These are phyloP conservation scores for Martes flavigula DNA, from an alignment of 2,797 vertebrate species.

Conservation along the genomic window DNA sequence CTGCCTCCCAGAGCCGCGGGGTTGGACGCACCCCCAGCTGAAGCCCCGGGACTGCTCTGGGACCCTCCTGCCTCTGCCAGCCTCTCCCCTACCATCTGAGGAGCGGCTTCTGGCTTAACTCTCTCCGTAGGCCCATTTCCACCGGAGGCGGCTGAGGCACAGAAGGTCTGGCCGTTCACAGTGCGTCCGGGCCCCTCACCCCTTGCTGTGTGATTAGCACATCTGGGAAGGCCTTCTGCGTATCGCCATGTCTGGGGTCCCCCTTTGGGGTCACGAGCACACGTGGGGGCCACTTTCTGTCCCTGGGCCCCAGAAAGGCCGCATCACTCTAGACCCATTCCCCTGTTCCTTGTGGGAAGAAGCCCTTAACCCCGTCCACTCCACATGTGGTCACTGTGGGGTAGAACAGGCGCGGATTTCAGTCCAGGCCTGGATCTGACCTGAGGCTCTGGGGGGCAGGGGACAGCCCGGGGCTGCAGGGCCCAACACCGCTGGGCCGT, in stretches of 20 bases:
- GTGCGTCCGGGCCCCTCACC: too few relatives aligned
- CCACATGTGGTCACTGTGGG: background rate
- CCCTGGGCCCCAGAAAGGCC: background rate
- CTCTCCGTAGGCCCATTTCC: background rate
- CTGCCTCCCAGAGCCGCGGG: background rate
- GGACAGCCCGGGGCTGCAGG: fast-evolving
- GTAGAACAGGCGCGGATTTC: background rate
- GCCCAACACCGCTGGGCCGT: fast-evolving
- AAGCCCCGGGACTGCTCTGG: background rate
- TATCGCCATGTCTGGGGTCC: background rate
- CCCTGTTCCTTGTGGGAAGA: too few relatives aligned
- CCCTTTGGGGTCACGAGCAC: background rate
- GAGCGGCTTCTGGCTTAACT: background rate
- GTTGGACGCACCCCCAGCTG: background rate
- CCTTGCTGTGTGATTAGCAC: background rate
- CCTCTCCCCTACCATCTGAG: background rate
- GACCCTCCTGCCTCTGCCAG: background rate
- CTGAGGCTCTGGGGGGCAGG: background rate
- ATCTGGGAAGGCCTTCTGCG: background rate
- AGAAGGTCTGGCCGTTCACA: too few relatives aligned
- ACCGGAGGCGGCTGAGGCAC: background rate
- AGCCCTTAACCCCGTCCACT: fast-evolving
- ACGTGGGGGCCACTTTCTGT: background rate
- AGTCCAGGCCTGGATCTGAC: background rate
- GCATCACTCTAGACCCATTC: background rate